Percentiles rank a stretch among this genome's conserved stretches.
phyloP scores from a whole-genome alignment of 2,888 invertebrate genomes.

The Apodemia mormo region DNA sequence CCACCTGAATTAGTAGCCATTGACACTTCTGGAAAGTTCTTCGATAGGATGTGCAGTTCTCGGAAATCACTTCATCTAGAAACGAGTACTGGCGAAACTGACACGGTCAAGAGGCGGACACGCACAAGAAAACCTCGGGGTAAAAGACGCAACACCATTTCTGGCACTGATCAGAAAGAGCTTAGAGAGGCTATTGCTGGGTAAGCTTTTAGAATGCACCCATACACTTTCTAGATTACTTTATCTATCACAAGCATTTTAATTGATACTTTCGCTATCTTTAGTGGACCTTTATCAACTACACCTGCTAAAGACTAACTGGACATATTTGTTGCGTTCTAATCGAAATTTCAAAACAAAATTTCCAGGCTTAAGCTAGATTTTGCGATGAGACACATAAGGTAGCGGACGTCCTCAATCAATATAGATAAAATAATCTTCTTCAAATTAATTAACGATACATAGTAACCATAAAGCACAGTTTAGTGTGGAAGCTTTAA shows the following conservation, averaged over 20 bases:
- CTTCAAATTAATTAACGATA: conserved; percentile 57
- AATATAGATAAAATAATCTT: conserved; percentile 67
- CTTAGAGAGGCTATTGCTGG: conserved; percentile 92
- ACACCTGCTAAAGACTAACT: neutral
- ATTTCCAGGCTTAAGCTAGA: neutral
- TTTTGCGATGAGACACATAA: neutral
- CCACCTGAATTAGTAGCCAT: conserved; percentile 94
- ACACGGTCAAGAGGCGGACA: conserved; percentile 86
- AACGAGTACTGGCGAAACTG: conserved; percentile 72
- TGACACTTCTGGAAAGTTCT: conserved; percentile 93
- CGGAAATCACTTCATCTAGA: conserved; percentile 89
- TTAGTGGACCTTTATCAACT: neutral
- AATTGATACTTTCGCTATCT: neutral
- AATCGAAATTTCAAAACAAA: neutral
- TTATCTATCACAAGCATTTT: conserved; percentile 48
- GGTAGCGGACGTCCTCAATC: neutral
- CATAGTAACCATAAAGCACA: conserved; percentile 67
- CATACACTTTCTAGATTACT: conserved; percentile 60
- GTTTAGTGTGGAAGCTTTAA: conserved; percentile 69
- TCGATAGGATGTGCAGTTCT: conserved; percentile 93
- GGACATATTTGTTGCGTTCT: neutral
- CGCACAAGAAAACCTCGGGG: conserved; percentile 89
- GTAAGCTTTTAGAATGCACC: conserved; percentile 85
- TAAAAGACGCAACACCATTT: conserved; percentile 94
- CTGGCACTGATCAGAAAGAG: conserved; percentile 94